These are phyloP conservation scores for Eretmochelys imbricata DNA, from an alignment of 2,113 vertebrate genomes.

Conservation along the genomic window DNA sequence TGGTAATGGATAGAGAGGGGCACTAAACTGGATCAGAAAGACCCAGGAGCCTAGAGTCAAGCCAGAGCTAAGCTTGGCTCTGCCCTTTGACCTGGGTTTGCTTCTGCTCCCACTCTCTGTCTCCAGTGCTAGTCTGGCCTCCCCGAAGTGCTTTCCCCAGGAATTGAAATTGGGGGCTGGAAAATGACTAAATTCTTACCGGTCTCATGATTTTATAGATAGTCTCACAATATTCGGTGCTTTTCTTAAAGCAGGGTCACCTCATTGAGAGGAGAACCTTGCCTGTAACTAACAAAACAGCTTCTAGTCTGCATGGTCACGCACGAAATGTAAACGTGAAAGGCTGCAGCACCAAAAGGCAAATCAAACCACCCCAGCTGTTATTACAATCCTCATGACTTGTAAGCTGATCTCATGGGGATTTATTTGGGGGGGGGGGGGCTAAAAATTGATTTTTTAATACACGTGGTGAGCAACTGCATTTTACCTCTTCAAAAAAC, in stretches of 20 bases:
- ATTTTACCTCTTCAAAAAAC: not conserved
- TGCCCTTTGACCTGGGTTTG: no score
- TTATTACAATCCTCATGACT: not conserved
- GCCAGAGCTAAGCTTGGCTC: no score
- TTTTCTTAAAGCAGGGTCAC: not conserved
- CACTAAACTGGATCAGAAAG: not conserved
- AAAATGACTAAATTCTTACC: no score
- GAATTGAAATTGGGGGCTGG: not conserved
- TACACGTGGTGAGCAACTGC: not conserved
- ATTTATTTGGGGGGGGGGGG: no score
- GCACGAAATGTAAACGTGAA: not conserved
- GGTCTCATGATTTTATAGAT: not conserved
- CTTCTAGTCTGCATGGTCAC: not conserved
- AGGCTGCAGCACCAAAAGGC: not conserved
- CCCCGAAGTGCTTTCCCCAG: no score
- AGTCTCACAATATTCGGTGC: not conserved
- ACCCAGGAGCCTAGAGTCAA: not conserved
- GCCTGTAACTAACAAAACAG: not conserved
- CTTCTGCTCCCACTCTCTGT: not conserved
- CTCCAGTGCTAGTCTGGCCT: no score
- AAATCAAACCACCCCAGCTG: not conserved
- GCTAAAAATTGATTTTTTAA: not conserved
- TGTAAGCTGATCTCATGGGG: not conserved
- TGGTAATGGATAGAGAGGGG: not conserved
- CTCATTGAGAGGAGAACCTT: not conserved